Base-by-base conservation (phyloP, 2,797 vertebrate genomes). In the Microtus obscurus region DNA sequence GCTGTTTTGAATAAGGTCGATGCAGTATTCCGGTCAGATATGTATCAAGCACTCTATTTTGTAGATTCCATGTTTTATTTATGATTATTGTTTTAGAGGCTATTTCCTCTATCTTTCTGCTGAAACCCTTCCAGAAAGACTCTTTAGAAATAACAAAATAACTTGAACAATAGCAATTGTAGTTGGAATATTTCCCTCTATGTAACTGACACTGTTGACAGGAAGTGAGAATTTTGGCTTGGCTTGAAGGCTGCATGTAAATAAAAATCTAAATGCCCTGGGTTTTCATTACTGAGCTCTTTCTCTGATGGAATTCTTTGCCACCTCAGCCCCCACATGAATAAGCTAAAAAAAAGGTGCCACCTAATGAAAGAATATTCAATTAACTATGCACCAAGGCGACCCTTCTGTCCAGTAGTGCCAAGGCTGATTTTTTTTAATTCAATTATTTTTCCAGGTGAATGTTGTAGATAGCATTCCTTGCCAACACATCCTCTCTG, bases 1-100 rank as follows among this genome's bases (percentile, higher is more conserved):
- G 94, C 76, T 97, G 48, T 94, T 93, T 23, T n/a, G 23, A 77
- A 96, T 89, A 96, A 96, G 93, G 85, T 93, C 96, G 92, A 93
- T 87, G 95, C 93, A 71, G 37, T 97, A 97, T 97, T 98, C 97
- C 86, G 91, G 79, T 94, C 94, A 97, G 94, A 97, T 97, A 97
- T 97, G 95, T 85, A 95, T 98, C 94, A 97, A 89, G 80, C 74
- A 73, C 45, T 96, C 92, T 93, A 86, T 96, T 98, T 97, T 96
- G 94, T 97, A 98, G 96, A 87, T 76, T 63, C 96, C 96, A 97
- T 97, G 91, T 95, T 98, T 98, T 98, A 98, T 98, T 98, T 91
- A 97, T 97, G 80, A 89, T 95, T 97, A 96, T 97, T 98, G 87
- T 97, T 97, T 97, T 93, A 96, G 93, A 93, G n/a, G 56, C 73